A percentile compares a stretch with the other conserved stretches of the same genome.
These are phyloP conservation scores for Rugalucina vietnamica DNA, from an alignment of 2,888 invertebrate species.

Conservation along the genomic window DNA sequence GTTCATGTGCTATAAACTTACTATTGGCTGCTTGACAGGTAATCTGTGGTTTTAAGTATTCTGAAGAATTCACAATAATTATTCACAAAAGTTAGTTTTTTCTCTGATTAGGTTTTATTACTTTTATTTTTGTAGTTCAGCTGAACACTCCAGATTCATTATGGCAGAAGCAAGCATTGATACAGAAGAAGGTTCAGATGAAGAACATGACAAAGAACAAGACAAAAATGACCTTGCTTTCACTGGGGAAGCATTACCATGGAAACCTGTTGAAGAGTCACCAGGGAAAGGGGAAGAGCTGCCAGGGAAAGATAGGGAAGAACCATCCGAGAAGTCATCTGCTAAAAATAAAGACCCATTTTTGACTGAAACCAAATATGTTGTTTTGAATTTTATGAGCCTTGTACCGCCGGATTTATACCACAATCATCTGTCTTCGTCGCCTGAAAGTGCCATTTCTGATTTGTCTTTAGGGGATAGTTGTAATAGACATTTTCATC, in stretches of 20 bases:
- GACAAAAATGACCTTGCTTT: too few species aligned
- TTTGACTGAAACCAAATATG: slow-evolving; percentile 69
- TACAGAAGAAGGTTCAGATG: neutral
- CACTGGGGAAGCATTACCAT: too few species aligned
- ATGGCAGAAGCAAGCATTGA: neutral
- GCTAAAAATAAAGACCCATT: slow-evolving; percentile 37
- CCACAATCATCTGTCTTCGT: slow-evolving; percentile 45
- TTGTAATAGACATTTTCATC: neutral
- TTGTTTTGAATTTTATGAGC: slow-evolving; percentile 72
- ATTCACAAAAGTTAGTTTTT: neutral
- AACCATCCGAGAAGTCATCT: neutral
- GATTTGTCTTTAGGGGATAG: slow-evolving; percentile 6
- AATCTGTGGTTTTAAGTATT: too few species aligned
- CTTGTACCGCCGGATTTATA: slow-evolving; percentile 51
- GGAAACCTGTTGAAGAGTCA: neutral
- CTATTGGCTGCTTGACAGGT: too few species aligned
- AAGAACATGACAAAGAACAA: neutral
- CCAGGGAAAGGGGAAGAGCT: neutral
- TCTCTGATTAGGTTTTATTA: neutral
- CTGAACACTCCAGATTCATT: neutral
- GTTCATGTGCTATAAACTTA: too few species aligned
- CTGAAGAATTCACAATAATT: too few species aligned
- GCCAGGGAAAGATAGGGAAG: neutral
- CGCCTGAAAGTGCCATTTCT: slow-evolving; percentile 38
- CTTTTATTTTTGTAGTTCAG: neutral